Base-by-base conservation (phyloP, 1,140 invertebrate species). In the Sipha flava region DNA sequence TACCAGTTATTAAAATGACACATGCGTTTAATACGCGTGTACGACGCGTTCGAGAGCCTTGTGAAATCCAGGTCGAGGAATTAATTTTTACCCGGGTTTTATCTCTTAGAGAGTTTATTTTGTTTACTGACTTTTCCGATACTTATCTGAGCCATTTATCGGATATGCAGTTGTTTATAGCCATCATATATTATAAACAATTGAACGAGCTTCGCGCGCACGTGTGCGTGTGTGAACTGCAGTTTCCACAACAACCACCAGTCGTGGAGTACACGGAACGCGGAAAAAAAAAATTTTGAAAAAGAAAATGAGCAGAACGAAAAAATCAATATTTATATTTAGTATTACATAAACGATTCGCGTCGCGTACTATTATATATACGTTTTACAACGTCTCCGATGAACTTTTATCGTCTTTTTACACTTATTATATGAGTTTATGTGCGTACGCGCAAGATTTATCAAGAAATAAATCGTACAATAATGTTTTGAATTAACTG, bases 141-240 rank as follows among this genome's bases (percentile, higher is more conserved):
- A 54, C 37, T 73, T 73, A 73, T 73, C 70, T 26, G 29, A n/a
- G 47, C 47, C 29, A 73, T 73, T 57, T 57, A 40, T 72, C 68
- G 45, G 68, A 52, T 54, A n/a, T n/a, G n/a, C n/a, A n/a, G 21
- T 54, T 75, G 72, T 54, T 57, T 75, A 75, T 75, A 37, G 49
- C 72, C n/a, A 34, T 75, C 29, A 75, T 75, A 75, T 75, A 57
- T 75, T 75, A 75, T 75, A 75, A 75, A 75, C 49, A 75, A 75
- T 75, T 23, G 31, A 75, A 75, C n/a, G n/a, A n/a, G n/a, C n/a
- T n/a, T n/a, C n/a, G n/a, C n/a, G n/a, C n/a, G n/a, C n/a, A n/a
- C n/a, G n/a, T n/a, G n/a, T 47, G 68, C 68, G 49, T 52, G 47
- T 54, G 47, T 75, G 31, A 21, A 72, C 26, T 54, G 23, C 40